A percentile compares a stretch with the other conserved stretches of the same genome.
phyloP scores from a whole-genome alignment of 2,888 invertebrate genomes.

The Ochropleura leucogaster region DNA sequence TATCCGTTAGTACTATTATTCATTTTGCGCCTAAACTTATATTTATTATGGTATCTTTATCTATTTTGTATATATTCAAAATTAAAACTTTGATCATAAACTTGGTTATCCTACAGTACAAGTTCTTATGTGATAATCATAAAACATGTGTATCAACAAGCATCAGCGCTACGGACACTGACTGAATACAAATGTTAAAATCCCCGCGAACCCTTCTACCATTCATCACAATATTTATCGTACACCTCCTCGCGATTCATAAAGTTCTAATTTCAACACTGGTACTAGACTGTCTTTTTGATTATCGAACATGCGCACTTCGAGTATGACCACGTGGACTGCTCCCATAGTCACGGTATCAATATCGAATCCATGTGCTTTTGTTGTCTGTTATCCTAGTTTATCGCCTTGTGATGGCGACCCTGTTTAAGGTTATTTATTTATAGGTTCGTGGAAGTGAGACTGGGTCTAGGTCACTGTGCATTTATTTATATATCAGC shows the following conservation, averaged over 20 bases:
- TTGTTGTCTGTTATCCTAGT: constrained; percentile 44
- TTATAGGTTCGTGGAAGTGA: constrained; percentile 14
- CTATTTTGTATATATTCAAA: not conserved
- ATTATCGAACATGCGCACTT: constrained; percentile 55
- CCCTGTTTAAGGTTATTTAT: constrained; percentile 40
- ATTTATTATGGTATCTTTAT: too few species aligned
- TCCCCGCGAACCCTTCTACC: not conserved
- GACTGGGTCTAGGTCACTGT: constrained; percentile 22
- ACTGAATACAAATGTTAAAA: not conserved
- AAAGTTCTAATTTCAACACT: constrained; percentile 28
- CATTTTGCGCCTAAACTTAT: too few species aligned
- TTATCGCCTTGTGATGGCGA: constrained; percentile 8
- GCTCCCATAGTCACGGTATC: not conserved
- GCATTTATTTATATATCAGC: constrained; percentile 16
- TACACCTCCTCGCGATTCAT: constrained; percentile 24
- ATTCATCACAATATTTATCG: too few species aligned
- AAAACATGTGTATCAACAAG: not conserved
- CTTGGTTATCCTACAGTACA: not conserved
- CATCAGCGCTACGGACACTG: not conserved
- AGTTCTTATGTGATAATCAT: not conserved
- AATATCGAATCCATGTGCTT: not conserved
- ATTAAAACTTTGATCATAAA: not conserved
- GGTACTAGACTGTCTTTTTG: constrained; percentile 18
- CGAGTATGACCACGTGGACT: constrained; percentile 25
- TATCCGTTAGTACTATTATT: too few species aligned